These are phyloP conservation scores for Atta cephalotes DNA, from an alignment of 1,140 invertebrate genomes.

Conservation along the genomic window DNA sequence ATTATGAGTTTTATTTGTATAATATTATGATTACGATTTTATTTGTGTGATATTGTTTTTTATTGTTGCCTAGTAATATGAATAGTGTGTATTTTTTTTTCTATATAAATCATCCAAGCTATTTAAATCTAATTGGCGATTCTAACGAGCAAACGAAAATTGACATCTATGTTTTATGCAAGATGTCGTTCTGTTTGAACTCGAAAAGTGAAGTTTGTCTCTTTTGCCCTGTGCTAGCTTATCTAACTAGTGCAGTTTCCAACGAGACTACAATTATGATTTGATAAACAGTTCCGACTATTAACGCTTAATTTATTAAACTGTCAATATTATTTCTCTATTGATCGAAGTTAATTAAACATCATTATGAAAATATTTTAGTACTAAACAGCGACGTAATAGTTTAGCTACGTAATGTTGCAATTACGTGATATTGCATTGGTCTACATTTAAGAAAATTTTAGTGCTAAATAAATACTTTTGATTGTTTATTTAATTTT, in stretches of 20 bases:
- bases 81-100: neutral
- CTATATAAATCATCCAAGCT: neutral
- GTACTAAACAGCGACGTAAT: neutral
- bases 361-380: neutral
- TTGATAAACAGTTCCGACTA: neutral
- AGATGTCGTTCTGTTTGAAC: conserved; percentile 38
- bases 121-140: conserved; percentile 10
- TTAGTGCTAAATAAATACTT: neutral
- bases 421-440: neutral
- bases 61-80: neutral
- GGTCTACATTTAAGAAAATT: neutral
- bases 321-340: neutral
- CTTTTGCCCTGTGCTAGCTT: conserved; percentile 43
- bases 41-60: neutral
- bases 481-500: neutral
- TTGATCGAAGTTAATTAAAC: conserved; percentile 4
- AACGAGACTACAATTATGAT: conserved; percentile 31
- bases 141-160: conserved; percentile 41
- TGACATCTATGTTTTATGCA: conserved; percentile 28
- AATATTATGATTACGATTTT: conserved; percentile 5
- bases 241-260: conserved; percentile 50
- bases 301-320: neutral
- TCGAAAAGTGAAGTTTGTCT: conserved; percentile 41
- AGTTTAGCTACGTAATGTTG: neutral
- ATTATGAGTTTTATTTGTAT: conserved; percentile 1